Percentiles rank a stretch among this genome's conserved stretches.
Evolutionary conservation across 2,888 invertebrate species (phyloP).

Genomic region (Brachyptera putata): DNA sequence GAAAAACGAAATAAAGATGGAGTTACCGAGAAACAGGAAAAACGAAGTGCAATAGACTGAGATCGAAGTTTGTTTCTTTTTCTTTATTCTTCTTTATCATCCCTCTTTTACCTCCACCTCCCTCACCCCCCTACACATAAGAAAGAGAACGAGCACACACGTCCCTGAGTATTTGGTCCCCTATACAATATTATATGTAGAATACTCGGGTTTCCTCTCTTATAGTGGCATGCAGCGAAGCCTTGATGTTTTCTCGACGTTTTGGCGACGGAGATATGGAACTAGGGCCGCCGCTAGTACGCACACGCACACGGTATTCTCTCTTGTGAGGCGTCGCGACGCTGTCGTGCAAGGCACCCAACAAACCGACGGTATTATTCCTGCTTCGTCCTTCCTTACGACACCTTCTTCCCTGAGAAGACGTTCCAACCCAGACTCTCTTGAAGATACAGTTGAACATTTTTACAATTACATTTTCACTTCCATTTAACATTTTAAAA

Average conservation of each 20-base stretch:
- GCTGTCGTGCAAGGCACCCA: background rate
- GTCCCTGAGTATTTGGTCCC: too few relatives aligned
- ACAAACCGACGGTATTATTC: conserved; percentile 1
- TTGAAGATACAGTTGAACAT: too few relatives aligned
- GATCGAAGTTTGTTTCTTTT: conserved; percentile 19
- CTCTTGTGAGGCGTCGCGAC: conserved; percentile 25
- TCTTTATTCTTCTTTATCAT: background rate
- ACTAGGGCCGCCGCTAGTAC: conserved; percentile 11
- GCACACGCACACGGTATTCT: conserved; percentile 30
- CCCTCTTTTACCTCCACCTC: background rate
- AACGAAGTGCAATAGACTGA: background rate
- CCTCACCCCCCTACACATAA: background rate
- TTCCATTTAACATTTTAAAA: too few relatives aligned
- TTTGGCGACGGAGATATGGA: background rate
- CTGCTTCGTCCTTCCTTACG: background rate
- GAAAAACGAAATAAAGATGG: background rate
- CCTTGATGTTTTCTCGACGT: too few relatives aligned
- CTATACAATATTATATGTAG: background rate
- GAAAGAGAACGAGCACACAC: background rate
- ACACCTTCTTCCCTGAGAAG: too few relatives aligned
- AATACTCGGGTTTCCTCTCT: background rate
- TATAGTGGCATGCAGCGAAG: too few relatives aligned
- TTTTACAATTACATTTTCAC: too few relatives aligned
- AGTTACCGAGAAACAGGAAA: conserved; percentile 1
- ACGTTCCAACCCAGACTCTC: too few relatives aligned